Base-by-base conservation (phyloP, 2,888 invertebrate genomes). In the Zeuzera pyrina region DNA sequence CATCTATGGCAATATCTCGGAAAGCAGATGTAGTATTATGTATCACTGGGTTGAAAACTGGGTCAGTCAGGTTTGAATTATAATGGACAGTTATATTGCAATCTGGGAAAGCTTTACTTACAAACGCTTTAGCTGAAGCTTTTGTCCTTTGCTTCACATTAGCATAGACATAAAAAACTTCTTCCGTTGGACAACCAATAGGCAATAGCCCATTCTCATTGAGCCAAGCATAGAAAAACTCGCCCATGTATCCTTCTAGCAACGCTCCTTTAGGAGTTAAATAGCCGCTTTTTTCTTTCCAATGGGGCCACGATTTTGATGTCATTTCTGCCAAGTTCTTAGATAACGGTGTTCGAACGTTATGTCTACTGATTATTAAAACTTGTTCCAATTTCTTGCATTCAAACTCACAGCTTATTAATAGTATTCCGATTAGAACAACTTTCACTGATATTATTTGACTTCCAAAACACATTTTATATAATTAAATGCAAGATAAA, bases 181-280 rank as follows among this genome's bases (percentile, higher is more conserved):
- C 47, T 36, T 68, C 57, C 2, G 42, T 37, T 1, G 79, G 78
- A 42, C 74, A 69, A 5, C 11, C 11, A 10, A 43, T 6, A 1
- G 47, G 22, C 22, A 72, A 33, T 19, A 77, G 35, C 10, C 52
- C 54, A 42, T 65, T 46, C 36, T 57, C 31, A n/a, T 31, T 36
- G 6, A 73, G 49, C 70, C 70, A 70, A 0, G 45, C 28, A 12
- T 41, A 41, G 23, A 73, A 66, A 39, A 47, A 73, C 29, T 46
- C 47, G 7, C 73, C 77, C 69, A 77, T 69, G 35, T 39, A 65
- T 4, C 72, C 68, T 61, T 77, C 77, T 7, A 77, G 40, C 2
- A 60, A 12, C 2, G 41, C 54, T 12, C 77, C 77, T 55, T 69
- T 76, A 4, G 52, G 41, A 3, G 77, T 77, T 15, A 77, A 49